Conservation (phyloP, 2,888 invertebrate species). For the Achlya flavicornis region DNA sequence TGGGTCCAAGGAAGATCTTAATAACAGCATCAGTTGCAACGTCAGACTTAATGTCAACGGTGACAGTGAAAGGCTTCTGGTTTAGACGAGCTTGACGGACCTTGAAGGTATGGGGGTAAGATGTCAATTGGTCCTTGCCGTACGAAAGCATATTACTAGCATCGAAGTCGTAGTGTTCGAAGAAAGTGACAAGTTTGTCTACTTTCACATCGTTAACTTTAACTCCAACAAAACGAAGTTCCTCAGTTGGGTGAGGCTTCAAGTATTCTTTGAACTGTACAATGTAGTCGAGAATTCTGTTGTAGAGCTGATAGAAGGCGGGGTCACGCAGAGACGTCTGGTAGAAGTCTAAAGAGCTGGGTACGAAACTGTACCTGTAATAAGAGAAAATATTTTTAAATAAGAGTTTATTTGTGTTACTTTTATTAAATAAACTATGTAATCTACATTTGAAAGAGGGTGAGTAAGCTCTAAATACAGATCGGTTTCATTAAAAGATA, state of each 20-base stretch:
- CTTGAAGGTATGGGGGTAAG: constrained; percentile 69
- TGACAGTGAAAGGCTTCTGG: constrained; percentile 87
- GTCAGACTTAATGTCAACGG: constrained; percentile 84
- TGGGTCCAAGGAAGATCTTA: constrained; percentile 88
- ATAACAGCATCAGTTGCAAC: constrained; percentile 83
- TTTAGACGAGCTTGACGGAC: constrained; percentile 88
- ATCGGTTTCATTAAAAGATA: too few relatives aligned
- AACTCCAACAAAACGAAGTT: constrained; percentile 84
- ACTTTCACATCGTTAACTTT: constrained; percentile 85
- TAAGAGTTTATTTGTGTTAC: too few relatives aligned
- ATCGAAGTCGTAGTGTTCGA: constrained; percentile 86
- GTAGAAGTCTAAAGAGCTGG: constrained; percentile 86
- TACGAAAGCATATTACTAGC: constrained; percentile 80
- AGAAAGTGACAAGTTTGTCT: constrained; percentile 86
- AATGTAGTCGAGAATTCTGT: constrained; percentile 83
- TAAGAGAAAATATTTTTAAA: neutral
- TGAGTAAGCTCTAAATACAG: too few relatives aligned
- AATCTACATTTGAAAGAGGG: too few relatives aligned
- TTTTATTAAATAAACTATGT: too few relatives aligned
- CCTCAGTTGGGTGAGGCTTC: constrained; percentile 82
- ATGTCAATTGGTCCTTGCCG: constrained; percentile 54
- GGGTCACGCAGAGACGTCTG: constrained; percentile 88
- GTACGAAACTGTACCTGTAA: constrained; percentile 67
- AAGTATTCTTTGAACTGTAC: constrained; percentile 85
- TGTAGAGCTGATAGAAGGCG: constrained; percentile 87